Base-by-base conservation (phyloP, 2,113 vertebrate genomes). In the Coreoperca whiteheadi region DNA sequence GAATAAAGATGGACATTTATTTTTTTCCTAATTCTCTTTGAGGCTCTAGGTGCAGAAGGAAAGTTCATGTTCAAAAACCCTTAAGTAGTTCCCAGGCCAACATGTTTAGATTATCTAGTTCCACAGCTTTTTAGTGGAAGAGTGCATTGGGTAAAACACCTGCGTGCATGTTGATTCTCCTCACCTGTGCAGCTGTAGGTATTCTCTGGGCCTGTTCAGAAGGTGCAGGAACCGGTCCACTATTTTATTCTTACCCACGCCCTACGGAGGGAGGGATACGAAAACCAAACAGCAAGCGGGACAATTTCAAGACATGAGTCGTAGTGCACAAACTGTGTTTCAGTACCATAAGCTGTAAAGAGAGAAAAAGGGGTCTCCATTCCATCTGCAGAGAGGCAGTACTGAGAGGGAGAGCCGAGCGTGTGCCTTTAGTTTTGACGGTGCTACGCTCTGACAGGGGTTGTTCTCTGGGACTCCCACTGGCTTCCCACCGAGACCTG, bases 221-320 rank as follows among this genome's bases (percentile, higher is more conserved):
- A 99, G 96, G 69, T 99, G 97, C 83, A 99, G 96, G 82, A 99
- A 99, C 88, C 97, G 93, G 92, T 99, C 98, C 81, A 98, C 97
- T 54, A 99, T 94, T 93, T 99, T 99, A 93, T 99, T 99, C 89
- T 99, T 99, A 39, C 98, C 98, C 20, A 99, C 98, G 11, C 98
- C 98, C 98, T 99, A 87, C 50, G 81, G 79, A 79, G 20, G 37
- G 21, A 88, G 20, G 37, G 21, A 88, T 3, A 41, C 0, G 66
- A 25, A 51, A 16, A 74, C 4, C 63, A 25, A 46, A n/a, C 32
- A 48, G 5, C 4, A 25, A 25, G 21, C 10, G 9, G 9, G 3
- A 15, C 1, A n/a, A 10, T 30, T 16, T 14, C 53, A 37, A 48
- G 14, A 61, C 28, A 30, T 48, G 4, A 14, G 2, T 61, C 20